Base-by-base conservation (phyloP, 2,888 invertebrate genomes). In the Omphaloscelis lunosa region DNA sequence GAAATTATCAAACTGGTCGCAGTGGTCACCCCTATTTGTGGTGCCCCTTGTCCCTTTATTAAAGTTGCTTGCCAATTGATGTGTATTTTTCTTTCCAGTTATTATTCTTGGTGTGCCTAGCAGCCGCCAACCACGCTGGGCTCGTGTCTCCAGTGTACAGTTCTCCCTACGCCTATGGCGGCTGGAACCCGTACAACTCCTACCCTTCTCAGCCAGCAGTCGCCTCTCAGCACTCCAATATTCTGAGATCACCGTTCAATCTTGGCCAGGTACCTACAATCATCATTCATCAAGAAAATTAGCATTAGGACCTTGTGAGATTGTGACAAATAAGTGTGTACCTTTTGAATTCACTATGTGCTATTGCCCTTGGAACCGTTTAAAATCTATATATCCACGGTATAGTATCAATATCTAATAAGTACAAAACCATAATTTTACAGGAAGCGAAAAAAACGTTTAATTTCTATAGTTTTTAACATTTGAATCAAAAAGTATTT, bases 191-290 rank as follows among this genome's bases (percentile, higher is more conserved):
- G 0, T 96, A 96, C 89, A 95, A 91, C 86, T 89, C 92, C 3
- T 96, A 96, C 83, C 96, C 95, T 2, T 94, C 95, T 0, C 96
- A 96, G 81, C 96, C 95, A 9, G 95, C 97, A 8, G 93, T 97
- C 83, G 97, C 97, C 76, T 95, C 97, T 20, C 97, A 97, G 90
- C 97, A 97, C 59, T 96, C 97, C 79, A 97, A 97, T 93, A 97
- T 97, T 87, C 92, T 97, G 85, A 96, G 97, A 83, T 97, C 97
- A 67, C 97, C 97, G 79, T 98, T 97, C 86, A 98, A 98, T 92
- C 95, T 98, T 84, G 98, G 98, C 82, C 97, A 97, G 95, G 97
- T 97, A 84, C 34, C 34, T 1, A 34, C 71, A 23, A 11, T n/a
- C 34, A 67, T 51, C 1, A 48, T 48, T 71, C 12, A 66, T 20